Base-by-base conservation (phyloP, 2,888 invertebrate genomes). In the Drosophila atroscutellata region DNA sequence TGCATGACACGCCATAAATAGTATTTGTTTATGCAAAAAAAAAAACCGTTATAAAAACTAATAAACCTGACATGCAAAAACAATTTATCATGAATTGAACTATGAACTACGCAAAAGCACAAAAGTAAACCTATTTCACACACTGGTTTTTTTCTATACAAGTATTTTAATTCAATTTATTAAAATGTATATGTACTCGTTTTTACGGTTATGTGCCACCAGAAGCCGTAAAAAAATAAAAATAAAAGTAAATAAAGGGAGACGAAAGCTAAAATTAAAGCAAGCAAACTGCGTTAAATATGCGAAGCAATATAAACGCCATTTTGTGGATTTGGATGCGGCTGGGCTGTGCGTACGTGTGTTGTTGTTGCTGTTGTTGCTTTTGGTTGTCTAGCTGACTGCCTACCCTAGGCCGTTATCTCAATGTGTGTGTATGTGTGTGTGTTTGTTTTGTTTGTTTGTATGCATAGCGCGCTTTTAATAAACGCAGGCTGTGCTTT, bases 201-300 rank as follows among this genome's bases (percentile, higher is more conserved):
- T 71, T 76, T 73, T 67, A 71, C 59, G 72, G 49, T 65, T 63
- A 60, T 62, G 45, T 57, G 15, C 45, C n/a, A n/a, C 59, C 64
- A 56, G 75, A 72, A 49, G 42, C 37, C 36, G 18, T 32, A 26
- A 7, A 37, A 42, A 42, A 60, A 57, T 51, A 54, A 52, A 60
- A 26, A 26, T 26, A 57, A 51, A 54, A 52, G 18, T 54, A 69
- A 45, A 18, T 11, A 26, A n/a, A 54, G 26, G 26, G 26, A 26
- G 26, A 26, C 26, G 26, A 26, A 26, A 26, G 26, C 26, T 26
- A 65, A 86, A 85, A 86, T 88, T 86, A 86, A 86, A 86, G 77
- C 87, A 86, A 80, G 78, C 77, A 86, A 86, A 85, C 70, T 84
- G 80, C 75, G 77, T 81, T 86, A 84, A 89, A 89, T 80, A 81